Conservation (phyloP, 2,113 vertebrate genomes). For the Dasypus novemcinctus region DNA sequence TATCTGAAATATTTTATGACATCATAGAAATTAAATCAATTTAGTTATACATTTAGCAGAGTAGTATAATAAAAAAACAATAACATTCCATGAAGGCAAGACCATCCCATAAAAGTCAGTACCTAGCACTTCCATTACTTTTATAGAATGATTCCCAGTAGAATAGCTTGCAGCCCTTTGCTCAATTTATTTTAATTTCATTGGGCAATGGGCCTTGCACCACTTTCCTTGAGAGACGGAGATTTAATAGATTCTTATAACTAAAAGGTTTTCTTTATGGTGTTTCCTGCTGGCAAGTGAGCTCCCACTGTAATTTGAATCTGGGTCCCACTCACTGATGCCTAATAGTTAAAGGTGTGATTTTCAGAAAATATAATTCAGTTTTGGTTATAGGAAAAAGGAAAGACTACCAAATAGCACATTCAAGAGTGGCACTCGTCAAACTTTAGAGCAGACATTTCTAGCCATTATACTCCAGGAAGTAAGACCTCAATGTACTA, state of each 20-base stretch:
- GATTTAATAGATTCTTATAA: constrained; percentile 18
- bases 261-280: constrained; percentile 30
- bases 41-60: neutral
- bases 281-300: neutral
- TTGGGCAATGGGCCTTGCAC: neutral
- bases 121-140: neutral
- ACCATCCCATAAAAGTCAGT: neutral
- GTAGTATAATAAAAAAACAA: constrained; percentile 25
- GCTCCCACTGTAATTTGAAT: neutral
- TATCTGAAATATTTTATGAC: neutral
- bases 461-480: rapidly evolving
- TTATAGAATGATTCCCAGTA: neutral
- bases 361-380: constrained; percentile 36
- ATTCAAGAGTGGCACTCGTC: neutral
- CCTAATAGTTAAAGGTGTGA: neutral
- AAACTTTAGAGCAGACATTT: constrained; percentile 46
- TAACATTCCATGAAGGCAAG: neutral
- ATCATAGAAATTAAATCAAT: neutral
- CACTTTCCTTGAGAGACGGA: neutral
- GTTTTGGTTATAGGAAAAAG: constrained; percentile 4
- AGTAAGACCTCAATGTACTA: neutral
- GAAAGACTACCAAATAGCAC: neutral
- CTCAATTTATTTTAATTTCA: constrained; percentile 46
- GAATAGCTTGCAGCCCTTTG: neutral
- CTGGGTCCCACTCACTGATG: neutral